phyloP scores from a whole-genome alignment of 1,140 invertebrate genomes.

The Hylaeus anthracinus region DNA sequence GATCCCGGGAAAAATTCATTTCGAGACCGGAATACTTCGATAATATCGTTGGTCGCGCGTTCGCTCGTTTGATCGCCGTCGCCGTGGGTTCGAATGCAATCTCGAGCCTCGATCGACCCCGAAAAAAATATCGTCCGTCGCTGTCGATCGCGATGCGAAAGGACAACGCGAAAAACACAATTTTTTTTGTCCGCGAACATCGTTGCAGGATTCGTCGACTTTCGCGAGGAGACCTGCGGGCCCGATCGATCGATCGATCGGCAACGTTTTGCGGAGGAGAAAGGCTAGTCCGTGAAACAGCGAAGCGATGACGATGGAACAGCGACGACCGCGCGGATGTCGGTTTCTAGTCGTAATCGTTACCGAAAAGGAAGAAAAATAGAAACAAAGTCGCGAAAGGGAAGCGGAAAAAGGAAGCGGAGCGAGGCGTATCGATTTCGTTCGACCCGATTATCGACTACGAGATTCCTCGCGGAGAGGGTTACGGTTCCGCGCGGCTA shows the following conservation, averaged over 20 bases:
- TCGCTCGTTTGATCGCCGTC: neutral
- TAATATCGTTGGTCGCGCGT: neutral
- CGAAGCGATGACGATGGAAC: constrained; percentile 13
- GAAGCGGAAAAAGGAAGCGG: neutral
- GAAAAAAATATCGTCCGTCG: neutral
- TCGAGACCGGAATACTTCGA: neutral
- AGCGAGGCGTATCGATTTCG: constrained; percentile 58
- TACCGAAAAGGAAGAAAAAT: neutral
- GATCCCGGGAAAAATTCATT: neutral
- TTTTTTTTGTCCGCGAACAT: too few species aligned
- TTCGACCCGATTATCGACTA: constrained; percentile 53
- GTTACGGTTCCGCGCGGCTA: constrained; percentile 50
- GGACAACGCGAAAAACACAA: too few species aligned
- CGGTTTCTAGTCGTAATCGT: constrained; percentile 24
- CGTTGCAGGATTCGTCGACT: too few species aligned
- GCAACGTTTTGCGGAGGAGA: too few species aligned
- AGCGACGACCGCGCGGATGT: neutral
- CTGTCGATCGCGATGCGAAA: neutral
- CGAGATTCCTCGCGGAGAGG: constrained; percentile 46
- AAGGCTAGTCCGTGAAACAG: neutral
- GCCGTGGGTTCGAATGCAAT: neutral
- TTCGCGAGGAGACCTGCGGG: too few species aligned
- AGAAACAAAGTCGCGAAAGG: neutral
- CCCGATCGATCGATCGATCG: too few species aligned
- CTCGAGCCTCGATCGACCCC: neutral